Conservation (phyloP, 2,888 invertebrate genomes). For the Acleris holmiana region DNA sequence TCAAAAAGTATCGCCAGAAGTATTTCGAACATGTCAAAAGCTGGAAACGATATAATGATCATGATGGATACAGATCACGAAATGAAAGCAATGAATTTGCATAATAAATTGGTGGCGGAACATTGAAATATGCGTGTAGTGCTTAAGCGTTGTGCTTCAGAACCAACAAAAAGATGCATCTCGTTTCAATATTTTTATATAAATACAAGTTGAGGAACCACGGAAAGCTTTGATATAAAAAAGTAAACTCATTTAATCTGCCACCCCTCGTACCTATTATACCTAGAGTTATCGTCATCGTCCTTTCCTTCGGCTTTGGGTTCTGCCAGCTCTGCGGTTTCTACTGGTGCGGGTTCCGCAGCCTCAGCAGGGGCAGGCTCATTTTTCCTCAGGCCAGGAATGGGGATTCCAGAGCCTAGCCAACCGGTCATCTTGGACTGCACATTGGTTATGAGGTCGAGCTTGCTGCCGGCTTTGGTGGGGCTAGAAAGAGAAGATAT, state of each 20-base stretch:
- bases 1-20: too few species aligned
- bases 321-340: constrained; percentile 70
- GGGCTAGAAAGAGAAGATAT: constrained; percentile 77
- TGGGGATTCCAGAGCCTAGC: constrained; percentile 90
- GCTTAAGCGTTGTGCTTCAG: constrained; percentile 29
- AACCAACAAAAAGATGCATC: constrained; percentile 39
- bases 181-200: constrained; percentile 39
- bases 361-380: constrained; percentile 79
- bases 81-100: constrained; percentile 32
- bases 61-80: too few species aligned
- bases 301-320: constrained; percentile 84
- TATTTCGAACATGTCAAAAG: too few species aligned
- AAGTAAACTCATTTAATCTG: constrained; percentile 79
- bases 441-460: constrained; percentile 94
- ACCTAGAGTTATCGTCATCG: constrained; percentile 95
- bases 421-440: constrained; percentile 94
- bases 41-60: too few species aligned
- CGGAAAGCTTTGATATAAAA: constrained; percentile 40
- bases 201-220: constrained; percentile 20
- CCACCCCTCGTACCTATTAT: constrained; percentile 88
- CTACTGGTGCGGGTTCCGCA: constrained; percentile 69
- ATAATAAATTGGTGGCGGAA: constrained; percentile 25
- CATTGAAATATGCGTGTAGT: constrained; percentile 29
- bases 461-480: constrained; percentile 88
- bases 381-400: constrained; percentile 90